A percentile compares a stretch with the other conserved stretches of the same genome.
Evolutionary conservation across 2,888 invertebrate genomes (phyloP).

Genomic region (Galerucella nymphaeae): DNA sequence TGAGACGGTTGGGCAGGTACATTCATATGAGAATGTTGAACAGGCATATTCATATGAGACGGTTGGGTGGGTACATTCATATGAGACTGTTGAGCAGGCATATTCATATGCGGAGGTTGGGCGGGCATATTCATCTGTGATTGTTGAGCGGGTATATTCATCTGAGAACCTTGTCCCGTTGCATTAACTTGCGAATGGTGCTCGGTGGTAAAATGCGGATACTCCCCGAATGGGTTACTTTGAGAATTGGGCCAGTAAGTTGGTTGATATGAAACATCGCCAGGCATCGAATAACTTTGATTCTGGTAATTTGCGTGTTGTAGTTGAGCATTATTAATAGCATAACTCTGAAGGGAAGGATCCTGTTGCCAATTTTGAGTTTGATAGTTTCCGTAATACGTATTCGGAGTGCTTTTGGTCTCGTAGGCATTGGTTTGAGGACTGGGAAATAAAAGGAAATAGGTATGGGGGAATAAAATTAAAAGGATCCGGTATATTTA

Average conservation of each 20-base stretch:
- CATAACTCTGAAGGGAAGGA: not conserved
- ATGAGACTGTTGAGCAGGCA: no score
- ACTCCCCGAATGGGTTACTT: not conserved
- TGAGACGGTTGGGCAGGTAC: not conserved
- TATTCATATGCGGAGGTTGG: not conserved
- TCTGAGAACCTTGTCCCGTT: not conserved
- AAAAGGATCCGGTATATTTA: constrained; percentile 28
- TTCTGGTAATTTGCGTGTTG: constrained; percentile 8
- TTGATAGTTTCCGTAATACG: constrained; percentile 31
- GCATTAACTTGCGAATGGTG: not conserved
- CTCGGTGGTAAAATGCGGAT: not conserved
- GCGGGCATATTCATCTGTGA: not conserved
- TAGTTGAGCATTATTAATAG: not conserved
- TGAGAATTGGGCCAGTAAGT: not conserved
- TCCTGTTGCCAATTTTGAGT: constrained; percentile 25
- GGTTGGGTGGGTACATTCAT: not conserved
- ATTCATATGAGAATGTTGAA: not conserved
- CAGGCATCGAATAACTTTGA: not conserved
- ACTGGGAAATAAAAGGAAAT: constrained; percentile 29
- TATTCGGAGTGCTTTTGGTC: constrained; percentile 50
- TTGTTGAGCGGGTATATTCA: not conserved
- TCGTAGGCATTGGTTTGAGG: constrained; percentile 35
- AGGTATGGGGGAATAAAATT: not conserved
- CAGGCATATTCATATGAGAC: not conserved
- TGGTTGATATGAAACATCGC: not conserved